Evolutionary conservation across 2,888 invertebrate species (phyloP), one percentile per base, ranked within the genome.

Genomic region (Eupithecia subfuscata): DNA sequence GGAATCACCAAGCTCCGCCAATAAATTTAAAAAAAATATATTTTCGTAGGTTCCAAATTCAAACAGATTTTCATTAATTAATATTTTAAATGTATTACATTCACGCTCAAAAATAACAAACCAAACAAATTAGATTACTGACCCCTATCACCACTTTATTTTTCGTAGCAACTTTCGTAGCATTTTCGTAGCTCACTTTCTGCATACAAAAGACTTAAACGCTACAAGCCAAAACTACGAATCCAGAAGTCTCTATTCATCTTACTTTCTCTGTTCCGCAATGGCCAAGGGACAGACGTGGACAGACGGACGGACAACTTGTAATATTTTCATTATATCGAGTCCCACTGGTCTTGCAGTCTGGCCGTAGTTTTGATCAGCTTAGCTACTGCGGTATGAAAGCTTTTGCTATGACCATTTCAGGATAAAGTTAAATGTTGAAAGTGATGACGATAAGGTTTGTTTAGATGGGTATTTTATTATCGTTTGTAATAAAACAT

Each of bases 301-400:
- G 86, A 83, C 84, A 82, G 85, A 82, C 82, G 73, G 82, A 82
- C 80, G 81, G 73, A 71, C 81, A 86, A 87, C 86, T 88, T 86
- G 85, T 85, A 86, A 87, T 87, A 89, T 88, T 89, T 88, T 87
- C 88, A 89, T 88, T 88, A 88, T 83, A 85, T 84, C 79, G 76
- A 79, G 74, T 85, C 85, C 84, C 85, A 70, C 48, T 70, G 85
- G 78, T 69, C 52, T 70, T 40, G 74, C 69, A 34, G 75, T 75
- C 78, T 72, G 74, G 60, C 71, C 60, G 48, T 75, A 78, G 78
- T 78, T 78, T 74, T 74, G 75, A 78, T 78, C 75, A 75, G 75
- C 75, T 78, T 75, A 71, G 48, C 71, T 56, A 60, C 70, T 70
- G 25, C 65, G 25, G n/a, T 69, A 73, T 69, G 52, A 67, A 67